Conservation (phyloP, 2,888 invertebrate genomes). For the Camponotus fellah region DNA sequence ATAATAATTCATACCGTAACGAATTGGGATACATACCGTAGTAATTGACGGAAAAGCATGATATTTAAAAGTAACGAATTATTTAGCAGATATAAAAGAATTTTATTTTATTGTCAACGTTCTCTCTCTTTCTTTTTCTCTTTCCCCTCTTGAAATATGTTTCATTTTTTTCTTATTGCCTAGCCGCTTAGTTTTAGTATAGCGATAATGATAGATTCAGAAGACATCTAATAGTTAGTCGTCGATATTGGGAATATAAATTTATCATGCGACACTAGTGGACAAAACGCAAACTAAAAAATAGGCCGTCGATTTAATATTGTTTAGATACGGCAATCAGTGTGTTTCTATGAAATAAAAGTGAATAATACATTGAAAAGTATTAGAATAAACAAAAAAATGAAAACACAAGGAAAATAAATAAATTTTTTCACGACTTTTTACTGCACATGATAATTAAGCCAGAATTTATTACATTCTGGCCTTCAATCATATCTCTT, state of each 20-base stretch:
- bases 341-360: no score
- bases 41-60: neutral
- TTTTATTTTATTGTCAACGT: neutral
- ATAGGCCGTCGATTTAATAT: no score
- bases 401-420: no score
- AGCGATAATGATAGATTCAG: conserved; percentile 5
- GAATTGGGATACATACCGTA: neutral
- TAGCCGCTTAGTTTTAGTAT: neutral
- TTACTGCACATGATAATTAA: no score
- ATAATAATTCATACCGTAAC: neutral
- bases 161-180: neutral
- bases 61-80: neutral
- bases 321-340: no score
- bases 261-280: no score
- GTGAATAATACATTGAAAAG: no score
- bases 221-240: conserved; percentile 15
- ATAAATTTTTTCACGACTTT: no score
- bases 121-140: neutral
- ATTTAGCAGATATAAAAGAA: neutral
- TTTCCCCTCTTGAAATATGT: neutral
- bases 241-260: conserved; percentile 11
- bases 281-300: no score
- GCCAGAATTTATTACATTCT: no score
- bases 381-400: no score
- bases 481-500: no score